Evolutionary conservation across 37 sponge, comb jelly and placozoan genomes (phyloP).

Genomic region (Amphimedon queenslandica): DNA sequence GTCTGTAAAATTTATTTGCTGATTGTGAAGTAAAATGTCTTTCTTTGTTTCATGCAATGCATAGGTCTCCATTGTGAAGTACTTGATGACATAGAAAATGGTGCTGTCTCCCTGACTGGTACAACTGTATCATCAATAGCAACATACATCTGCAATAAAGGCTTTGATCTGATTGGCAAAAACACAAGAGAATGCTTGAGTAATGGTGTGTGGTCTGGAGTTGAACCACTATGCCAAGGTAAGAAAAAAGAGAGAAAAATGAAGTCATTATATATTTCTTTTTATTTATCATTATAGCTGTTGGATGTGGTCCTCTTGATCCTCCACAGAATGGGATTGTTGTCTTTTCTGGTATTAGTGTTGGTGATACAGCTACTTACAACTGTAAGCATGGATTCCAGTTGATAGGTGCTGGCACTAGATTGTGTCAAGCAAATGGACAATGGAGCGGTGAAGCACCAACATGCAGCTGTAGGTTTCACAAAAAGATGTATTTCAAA

Average conservation of each 20-base stretch:
- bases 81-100: slow-evolving; percentile 1
- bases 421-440: slow-evolving; percentile 38
- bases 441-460: slow-evolving; percentile 37
- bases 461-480: slow-evolving; percentile 7
- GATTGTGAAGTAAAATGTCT: no score
- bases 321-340: slow-evolving; percentile 35
- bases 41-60: no score
- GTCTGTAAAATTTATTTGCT: no score
- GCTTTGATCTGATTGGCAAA: slow-evolving; percentile 11
- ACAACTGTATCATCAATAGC: slow-evolving; percentile 11
- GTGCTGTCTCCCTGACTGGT: not conserved
- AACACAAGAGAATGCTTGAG: not conserved
- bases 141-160: slow-evolving; percentile 21
- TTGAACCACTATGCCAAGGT: slow-evolving; percentile 7
- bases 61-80: not conserved
- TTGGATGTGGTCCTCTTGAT: slow-evolving; percentile 47
- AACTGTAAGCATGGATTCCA: slow-evolving; percentile 28
- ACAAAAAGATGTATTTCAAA: not conserved
- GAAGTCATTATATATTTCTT: not conserved
- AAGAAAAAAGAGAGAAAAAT: not conserved
- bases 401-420: slow-evolving; percentile 15
- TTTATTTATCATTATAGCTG: not conserved
- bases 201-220: slow-evolving; percentile 36
- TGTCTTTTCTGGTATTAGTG: not conserved
- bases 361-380: slow-evolving; percentile 23